A percentile compares a stretch with the other conserved stretches of the same genome.
These are phyloP conservation scores for Muscicapa striata DNA, from an alignment of 2,797 vertebrate species.

Conservation along the genomic window DNA sequence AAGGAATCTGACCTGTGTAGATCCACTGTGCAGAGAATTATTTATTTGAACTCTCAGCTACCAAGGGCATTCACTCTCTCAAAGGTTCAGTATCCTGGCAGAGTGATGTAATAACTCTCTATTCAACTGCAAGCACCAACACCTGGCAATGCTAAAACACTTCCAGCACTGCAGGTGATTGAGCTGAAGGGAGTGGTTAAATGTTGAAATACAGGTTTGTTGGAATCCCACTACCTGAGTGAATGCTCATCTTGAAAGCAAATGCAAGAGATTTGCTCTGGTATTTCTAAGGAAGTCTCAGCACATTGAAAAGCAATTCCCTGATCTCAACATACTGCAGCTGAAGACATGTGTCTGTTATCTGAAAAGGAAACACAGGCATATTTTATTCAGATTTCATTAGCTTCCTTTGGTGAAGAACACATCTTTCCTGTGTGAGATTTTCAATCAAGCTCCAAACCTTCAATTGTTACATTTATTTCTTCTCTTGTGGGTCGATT, in stretches of 20 bases:
- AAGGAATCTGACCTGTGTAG: not conserved
- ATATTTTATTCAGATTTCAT: not conserved
- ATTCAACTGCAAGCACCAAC: not conserved
- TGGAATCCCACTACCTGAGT: conserved; percentile 25
- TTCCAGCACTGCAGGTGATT: not conserved
- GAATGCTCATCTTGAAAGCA: conserved; percentile 16
- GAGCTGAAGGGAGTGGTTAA: conserved; percentile 39
- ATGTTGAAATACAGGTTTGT: conserved; percentile 61
- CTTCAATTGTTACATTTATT: not conserved
- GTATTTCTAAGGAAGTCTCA: not conserved
- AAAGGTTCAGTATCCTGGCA: not conserved
- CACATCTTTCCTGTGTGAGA: not conserved
- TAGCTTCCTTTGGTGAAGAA: not conserved
- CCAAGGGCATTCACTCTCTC: not conserved
- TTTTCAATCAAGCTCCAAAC: not conserved
- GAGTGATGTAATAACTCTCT: not conserved
- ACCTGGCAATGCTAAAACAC: not conserved
- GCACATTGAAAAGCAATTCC: not conserved
- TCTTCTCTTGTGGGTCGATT: not conserved
- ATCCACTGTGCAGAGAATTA: not conserved
- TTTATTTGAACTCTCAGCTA: not conserved
- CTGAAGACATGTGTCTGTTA: not conserved
- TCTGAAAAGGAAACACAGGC: not conserved
- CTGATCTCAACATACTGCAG: not conserved
- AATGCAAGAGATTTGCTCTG: conserved; percentile 3